Conservation (phyloP, 2,113 vertebrate species). For the Ageneiosus marmoratus region DNA sequence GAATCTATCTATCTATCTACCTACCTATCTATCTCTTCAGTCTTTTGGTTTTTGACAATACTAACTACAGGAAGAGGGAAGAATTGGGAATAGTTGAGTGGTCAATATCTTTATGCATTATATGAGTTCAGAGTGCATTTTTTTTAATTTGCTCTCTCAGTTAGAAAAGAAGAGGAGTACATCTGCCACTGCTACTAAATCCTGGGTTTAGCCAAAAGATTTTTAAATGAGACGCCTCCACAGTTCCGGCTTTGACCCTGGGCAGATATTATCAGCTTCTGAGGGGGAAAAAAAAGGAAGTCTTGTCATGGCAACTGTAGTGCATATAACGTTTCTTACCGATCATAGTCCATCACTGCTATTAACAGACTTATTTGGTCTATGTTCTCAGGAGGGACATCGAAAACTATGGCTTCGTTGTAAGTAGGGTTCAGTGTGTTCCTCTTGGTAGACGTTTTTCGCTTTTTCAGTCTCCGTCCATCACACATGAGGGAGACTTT, state of each 20-base stretch:
- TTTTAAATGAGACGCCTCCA: constrained; percentile 39
- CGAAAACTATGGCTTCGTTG: constrained; percentile 99
- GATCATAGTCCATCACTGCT: constrained; percentile 98
- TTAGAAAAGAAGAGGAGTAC: neutral
- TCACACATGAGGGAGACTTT: constrained; percentile 98
- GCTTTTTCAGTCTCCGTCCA: constrained; percentile 92
- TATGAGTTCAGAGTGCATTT: neutral
- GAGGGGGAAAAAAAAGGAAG: neutral
- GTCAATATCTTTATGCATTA: constrained; percentile 26
- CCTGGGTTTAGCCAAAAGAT: constrained; percentile 13
- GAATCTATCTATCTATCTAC: too few species aligned
- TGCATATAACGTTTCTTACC: constrained; percentile 74
- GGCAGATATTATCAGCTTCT: neutral
- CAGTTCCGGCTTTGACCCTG: constrained; percentile 26
- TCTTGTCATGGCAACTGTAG: neutral
- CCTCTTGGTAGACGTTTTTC: constrained; percentile 97
- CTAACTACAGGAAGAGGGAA: neutral
- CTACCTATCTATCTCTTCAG: too few species aligned
- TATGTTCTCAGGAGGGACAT: constrained; percentile 96
- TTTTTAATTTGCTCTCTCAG: constrained; percentile 29
- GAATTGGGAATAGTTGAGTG: neutral
- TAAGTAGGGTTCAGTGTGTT: constrained; percentile 97
- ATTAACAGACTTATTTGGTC: constrained; percentile 96
- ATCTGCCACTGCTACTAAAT: constrained; percentile 19
- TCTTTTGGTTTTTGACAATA: neutral